A percentile compares a stretch with the other conserved stretches of the same genome.
These are phyloP conservation scores for Subacronicta megacephala DNA, from an alignment of 2,888 invertebrate species.

Conservation along the genomic window DNA sequence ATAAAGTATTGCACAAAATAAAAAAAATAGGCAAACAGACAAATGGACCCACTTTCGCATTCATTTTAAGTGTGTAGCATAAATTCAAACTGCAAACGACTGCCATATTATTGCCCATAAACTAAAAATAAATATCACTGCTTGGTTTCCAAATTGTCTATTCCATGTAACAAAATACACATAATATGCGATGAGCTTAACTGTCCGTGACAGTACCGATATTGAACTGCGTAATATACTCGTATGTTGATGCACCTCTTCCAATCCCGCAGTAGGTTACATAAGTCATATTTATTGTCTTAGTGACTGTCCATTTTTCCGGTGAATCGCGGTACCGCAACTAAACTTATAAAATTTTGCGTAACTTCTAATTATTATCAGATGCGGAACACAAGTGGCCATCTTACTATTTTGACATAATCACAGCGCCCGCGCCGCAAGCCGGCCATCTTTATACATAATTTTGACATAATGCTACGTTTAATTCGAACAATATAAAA, in stretches of 20 bases:
- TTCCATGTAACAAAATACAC: slow-evolving; percentile 4
- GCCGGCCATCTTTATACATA: slow-evolving; percentile 42
- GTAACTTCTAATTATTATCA: slow-evolving; percentile 51
- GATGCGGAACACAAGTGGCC: slow-evolving; percentile 42
- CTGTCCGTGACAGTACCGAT: slow-evolving; percentile 10
- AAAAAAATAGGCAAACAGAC: not conserved
- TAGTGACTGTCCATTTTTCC: slow-evolving; percentile 39
- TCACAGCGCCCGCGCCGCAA: slow-evolving; percentile 40
- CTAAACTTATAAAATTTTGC: slow-evolving; percentile 56
- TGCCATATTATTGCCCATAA: not conserved
- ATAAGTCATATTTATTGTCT: slow-evolving; percentile 42
- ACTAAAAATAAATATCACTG: not conserved
- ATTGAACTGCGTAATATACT: slow-evolving; percentile 16
- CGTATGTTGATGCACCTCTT: slow-evolving; percentile 24
- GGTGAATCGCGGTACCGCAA: slow-evolving; percentile 41
- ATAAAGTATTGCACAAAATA: too few relatives aligned
- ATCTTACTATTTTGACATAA: slow-evolving; percentile 54
- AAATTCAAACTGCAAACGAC: not conserved
- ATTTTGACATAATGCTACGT: slow-evolving; percentile 45
- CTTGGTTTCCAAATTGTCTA: not conserved
- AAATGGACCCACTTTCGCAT: not conserved
- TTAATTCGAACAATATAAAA: slow-evolving; percentile 52
- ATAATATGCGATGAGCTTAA: slow-evolving; percentile 11
- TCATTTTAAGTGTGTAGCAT: not conserved
- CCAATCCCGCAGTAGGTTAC: slow-evolving; percentile 29